Conservation (phyloP, 2,113 vertebrate genomes). For the Trogon surrucura region DNA sequence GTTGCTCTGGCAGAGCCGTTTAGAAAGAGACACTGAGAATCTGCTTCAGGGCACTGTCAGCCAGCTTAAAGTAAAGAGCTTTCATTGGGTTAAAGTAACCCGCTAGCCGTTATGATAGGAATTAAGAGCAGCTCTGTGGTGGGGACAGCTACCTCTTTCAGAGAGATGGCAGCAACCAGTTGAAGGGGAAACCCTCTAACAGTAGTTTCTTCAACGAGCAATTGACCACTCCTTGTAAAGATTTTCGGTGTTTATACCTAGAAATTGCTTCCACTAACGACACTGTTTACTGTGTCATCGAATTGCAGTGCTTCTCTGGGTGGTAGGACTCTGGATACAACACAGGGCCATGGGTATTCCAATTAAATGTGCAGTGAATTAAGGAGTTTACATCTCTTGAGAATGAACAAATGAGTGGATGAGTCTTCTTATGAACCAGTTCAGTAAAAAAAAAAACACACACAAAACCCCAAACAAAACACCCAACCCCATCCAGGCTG, state of each 20-base stretch:
- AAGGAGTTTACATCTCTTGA: constrained; percentile 10
- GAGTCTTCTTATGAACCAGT: not conserved
- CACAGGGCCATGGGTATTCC: not conserved
- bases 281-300: not conserved
- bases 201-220: not conserved
- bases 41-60: not conserved
- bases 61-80: constrained; percentile 39
- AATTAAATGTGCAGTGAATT: not conserved
- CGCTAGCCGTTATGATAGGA: not conserved
- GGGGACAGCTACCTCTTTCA: not conserved
- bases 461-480: too few relatives aligned
- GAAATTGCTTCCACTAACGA: not conserved
- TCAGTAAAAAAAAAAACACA: not conserved
- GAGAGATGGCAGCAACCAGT: not conserved
- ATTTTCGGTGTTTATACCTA: not conserved
- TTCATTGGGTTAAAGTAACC: constrained; percentile 36
- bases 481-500: not conserved
- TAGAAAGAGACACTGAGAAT: constrained; percentile 12
- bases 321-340: not conserved
- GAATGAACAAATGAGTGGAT: not conserved
- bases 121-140: not conserved
- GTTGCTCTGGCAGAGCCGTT: not conserved
- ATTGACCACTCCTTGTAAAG: not conserved
- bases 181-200: not conserved
- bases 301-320: not conserved